Conservation (phyloP, 2,797 vertebrate species). For the Syndactyla subalaris region DNA sequence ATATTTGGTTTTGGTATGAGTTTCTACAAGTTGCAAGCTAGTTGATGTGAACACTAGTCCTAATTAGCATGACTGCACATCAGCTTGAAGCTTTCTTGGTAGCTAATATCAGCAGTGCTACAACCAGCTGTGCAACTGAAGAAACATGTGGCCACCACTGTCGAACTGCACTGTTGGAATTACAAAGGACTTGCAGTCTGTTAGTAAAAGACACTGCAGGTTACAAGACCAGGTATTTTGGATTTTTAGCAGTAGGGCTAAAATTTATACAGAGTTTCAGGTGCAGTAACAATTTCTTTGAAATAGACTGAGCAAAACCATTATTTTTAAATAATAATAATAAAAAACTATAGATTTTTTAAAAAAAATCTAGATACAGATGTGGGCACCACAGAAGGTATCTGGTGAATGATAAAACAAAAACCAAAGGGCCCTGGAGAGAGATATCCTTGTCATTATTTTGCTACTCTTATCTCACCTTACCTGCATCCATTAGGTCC, state of each 20-base stretch:
- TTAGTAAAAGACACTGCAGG: not conserved
- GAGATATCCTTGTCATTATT: not conserved
- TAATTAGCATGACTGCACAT: not conserved
- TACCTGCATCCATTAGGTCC: not conserved
- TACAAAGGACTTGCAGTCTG: not conserved
- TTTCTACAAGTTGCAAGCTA: not conserved
- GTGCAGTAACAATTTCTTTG: not conserved
- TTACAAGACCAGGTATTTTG: not conserved
- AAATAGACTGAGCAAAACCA: not conserved
- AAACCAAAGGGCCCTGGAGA: not conserved
- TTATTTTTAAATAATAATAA: not conserved
- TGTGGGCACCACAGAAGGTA: not conserved
- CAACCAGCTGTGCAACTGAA: not conserved
- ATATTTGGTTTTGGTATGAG: not conserved
- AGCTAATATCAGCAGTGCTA: not conserved
- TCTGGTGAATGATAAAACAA: not conserved
- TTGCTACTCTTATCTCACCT: not conserved
- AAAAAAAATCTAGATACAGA: rapidly evolving
- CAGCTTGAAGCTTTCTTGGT: not conserved
- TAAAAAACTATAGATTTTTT: not conserved
- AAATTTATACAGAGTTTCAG: not conserved
- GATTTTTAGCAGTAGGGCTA: not conserved
- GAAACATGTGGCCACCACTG: not conserved
- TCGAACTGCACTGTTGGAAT: not conserved
- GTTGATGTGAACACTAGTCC: not conserved